Evolutionary conservation across 1,140 invertebrate genomes (phyloP).

Genomic region (Leptinotarsa texana): DNA sequence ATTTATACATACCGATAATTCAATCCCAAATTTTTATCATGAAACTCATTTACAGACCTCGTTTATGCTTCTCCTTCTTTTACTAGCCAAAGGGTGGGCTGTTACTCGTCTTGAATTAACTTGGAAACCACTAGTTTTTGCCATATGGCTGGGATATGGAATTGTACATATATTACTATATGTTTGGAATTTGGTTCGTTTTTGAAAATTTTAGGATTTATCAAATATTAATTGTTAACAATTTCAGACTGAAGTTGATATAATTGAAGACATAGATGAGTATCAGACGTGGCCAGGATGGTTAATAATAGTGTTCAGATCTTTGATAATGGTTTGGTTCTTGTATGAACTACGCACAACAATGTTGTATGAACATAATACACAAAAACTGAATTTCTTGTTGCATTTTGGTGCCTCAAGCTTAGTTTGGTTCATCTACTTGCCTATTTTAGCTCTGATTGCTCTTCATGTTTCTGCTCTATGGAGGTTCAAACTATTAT

Average conservation of each 20-base stretch:
- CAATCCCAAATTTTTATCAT: neutral
- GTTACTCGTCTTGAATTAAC: constrained; percentile 87
- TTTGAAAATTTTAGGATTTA: neutral
- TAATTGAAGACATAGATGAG: constrained; percentile 94
- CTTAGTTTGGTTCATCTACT: constrained; percentile 97
- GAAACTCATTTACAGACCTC: constrained; percentile 73
- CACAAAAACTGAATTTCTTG: constrained; percentile 87
- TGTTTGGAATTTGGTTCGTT: constrained; percentile 91
- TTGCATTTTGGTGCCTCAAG: constrained; percentile 96
- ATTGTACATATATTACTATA: constrained; percentile 90
- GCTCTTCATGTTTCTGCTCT: constrained; percentile 90
- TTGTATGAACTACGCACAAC: constrained; percentile 88
- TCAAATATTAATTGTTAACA: constrained; percentile 1
- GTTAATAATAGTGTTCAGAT: constrained; percentile 84
- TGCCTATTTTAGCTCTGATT: constrained; percentile 91
- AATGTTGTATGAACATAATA: constrained; percentile 90
- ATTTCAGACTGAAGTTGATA: constrained; percentile 89
- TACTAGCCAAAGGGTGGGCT: constrained; percentile 96
- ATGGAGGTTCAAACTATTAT: constrained; percentile 92
- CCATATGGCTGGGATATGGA: constrained; percentile 90
- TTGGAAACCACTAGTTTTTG: constrained; percentile 83
- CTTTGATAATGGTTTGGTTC: constrained; percentile 94
- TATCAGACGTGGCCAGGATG: constrained; percentile 97
- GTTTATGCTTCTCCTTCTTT: constrained; percentile 91
- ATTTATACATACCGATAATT: neutral